Evolutionary conservation across 2,113 vertebrate genomes (phyloP).

Genomic region (Muntiacus reevesi): DNA sequence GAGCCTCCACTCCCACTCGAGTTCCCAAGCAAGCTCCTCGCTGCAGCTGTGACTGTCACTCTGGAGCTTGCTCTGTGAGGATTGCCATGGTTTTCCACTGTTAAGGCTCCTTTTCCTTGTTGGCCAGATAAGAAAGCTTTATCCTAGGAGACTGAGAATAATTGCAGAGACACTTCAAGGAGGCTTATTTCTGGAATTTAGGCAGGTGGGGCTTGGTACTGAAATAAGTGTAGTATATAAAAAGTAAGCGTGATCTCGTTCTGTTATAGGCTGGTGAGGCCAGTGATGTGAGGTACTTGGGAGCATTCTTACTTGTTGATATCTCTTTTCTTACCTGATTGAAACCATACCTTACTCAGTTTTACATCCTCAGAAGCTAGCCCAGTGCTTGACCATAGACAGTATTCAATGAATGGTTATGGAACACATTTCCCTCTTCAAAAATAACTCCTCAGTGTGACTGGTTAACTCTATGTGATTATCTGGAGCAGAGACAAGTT

Average conservation of each 20-base stretch:
- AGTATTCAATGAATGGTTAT: not conserved
- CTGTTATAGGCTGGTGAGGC: not conserved
- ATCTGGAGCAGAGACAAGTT: not conserved
- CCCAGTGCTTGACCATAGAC: not conserved
- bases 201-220: not conserved
- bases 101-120: not conserved
- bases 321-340: not conserved
- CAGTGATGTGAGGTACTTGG: not conserved
- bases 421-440: not conserved
- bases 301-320: not conserved
- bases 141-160: not conserved
- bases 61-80: not conserved
- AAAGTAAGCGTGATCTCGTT: not conserved
- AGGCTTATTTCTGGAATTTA: not conserved
- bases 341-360: not conserved
- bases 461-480: not conserved
- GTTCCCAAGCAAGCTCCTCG: not conserved
- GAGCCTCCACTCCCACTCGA: not conserved
- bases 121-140: not conserved
- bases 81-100: not conserved
- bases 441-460: not conserved
- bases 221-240: not conserved
- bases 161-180: not conserved
- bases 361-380: not conserved
- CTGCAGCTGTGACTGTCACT: not conserved